Evolutionary conservation across 2,888 invertebrate species (phyloP), one percentile per base, ranked within the genome.

Genomic region (Cerastis leucographa): DNA sequence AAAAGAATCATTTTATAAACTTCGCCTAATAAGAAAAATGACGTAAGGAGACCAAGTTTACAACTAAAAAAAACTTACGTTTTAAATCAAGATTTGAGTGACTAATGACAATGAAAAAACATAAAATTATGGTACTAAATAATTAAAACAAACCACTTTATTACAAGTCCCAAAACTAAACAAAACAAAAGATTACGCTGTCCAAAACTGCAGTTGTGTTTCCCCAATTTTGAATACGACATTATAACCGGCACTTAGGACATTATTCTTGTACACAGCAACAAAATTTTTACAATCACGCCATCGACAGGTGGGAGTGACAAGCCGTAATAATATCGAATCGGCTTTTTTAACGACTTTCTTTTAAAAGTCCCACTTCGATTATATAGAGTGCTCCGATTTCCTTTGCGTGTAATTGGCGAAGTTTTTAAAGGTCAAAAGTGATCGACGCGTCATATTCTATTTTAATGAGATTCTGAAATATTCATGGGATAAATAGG

Each of bases 221-320:
- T 49, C 25, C 22, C 40, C 40, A 71, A 73, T 22, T 42, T 42
- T 29, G 66, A 83, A 67, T 25, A 49, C 71, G 51, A 76, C 29
- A n/a, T 62, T 44, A 76, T 25, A 83, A 84, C 80, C 61, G 19
- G 80, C 80, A 64, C 83, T 80, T 90, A 91, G 88, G 87, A 88
- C 90, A 54, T 84, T 81, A 80, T 85, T 85, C 76, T 74, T 71
- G 64, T 71, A 49, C 65, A 65, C 74, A 66, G 64, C 89, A 90
- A 91, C 59, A 74, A 78, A 65, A 92, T 93, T 93, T 93, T 93
- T 89, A 93, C 93, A 95, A 96, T 95, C 94, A 95, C 92, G 91
- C 91, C 91, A 90, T 84, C 92, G 94, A 90, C 95, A 94, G 96
- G 91, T 94, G 95, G 92, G 91, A 91, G 89, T 87, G 88, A 86